Percentiles rank a stretch among this genome's conserved stretches.
Evolutionary conservation across 2,888 invertebrate genomes (phyloP).

Genomic region (Bugulina stolonifera): DNA sequence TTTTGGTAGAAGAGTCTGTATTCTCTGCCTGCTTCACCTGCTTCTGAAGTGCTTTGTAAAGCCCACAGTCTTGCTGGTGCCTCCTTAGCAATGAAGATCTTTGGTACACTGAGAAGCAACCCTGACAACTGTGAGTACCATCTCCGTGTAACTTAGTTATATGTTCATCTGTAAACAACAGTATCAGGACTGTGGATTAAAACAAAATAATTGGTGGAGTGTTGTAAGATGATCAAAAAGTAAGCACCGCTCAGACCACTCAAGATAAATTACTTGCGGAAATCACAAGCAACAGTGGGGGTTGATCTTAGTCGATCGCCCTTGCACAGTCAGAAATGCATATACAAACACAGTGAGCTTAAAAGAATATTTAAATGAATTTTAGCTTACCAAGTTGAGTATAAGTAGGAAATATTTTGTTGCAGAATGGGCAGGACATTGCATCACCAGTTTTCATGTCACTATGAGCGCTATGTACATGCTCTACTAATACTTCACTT

Average conservation of each 20-base stretch:
- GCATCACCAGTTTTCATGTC: neutral
- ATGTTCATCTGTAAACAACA: conserved; percentile 21
- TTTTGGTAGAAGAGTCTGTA: too few relatives aligned
- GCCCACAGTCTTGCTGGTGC: neutral
- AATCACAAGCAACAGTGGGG: too few relatives aligned
- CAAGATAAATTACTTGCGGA: too few relatives aligned
- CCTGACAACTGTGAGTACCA: conserved; percentile 20
- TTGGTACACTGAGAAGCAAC: neutral
- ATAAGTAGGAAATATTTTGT: conserved; percentile 5
- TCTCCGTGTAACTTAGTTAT: conserved; percentile 18
- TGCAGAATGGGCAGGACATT: conserved; percentile 14
- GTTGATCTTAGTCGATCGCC: too few relatives aligned
- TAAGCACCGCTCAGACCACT: too few relatives aligned
- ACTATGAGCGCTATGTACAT: conserved; percentile 15
- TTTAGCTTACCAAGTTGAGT: conserved; percentile 16
- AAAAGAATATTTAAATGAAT: too few relatives aligned
- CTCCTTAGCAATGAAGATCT: neutral
- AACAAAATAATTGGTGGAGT: too few relatives aligned
- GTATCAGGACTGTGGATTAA: too few relatives aligned
- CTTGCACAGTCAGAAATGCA: too few relatives aligned
- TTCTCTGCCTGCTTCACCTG: neutral
- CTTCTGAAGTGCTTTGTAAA: neutral
- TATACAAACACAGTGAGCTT: too few relatives aligned
- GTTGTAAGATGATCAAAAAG: too few relatives aligned
- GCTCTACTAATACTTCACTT: neutral